phyloP scores from a whole-genome alignment of 2,113 vertebrate genomes.

The Emberiza fucata region DNA sequence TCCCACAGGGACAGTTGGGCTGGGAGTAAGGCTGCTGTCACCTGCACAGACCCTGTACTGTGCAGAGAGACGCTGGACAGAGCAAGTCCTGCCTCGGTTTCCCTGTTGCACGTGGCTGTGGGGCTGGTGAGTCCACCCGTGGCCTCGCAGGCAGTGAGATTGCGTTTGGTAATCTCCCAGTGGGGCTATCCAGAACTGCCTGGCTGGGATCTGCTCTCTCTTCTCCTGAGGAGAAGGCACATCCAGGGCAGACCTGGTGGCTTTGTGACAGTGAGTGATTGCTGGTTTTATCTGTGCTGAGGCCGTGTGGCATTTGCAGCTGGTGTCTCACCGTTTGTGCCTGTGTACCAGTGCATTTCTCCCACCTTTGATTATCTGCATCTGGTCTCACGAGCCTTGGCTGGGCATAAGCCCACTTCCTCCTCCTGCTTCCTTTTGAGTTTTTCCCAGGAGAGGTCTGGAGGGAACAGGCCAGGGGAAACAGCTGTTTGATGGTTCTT shows the following conservation, averaged over 20 bases:
- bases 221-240: neutral
- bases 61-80: neutral
- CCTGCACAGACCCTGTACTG: accelerated
- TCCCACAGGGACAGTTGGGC: accelerated
- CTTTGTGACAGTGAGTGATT: neutral
- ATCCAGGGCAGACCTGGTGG: neutral
- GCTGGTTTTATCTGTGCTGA: neutral
- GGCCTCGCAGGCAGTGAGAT: neutral
- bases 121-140: neutral
- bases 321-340: accelerated
- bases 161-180: accelerated
- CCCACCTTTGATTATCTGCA: neutral
- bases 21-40: neutral
- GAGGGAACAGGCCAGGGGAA: neutral
- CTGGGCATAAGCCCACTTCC: accelerated
- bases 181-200: neutral
- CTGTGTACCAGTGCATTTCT: neutral
- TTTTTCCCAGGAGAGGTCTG: neutral
- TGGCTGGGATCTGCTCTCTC: neutral
- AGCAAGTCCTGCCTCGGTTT: neutral
- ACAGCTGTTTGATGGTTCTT: neutral
- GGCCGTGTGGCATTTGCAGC: neutral
- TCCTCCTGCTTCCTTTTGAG: neutral
- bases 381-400: neutral
- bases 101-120: neutral